These are phyloP conservation scores for Apis laboriosa DNA, from an alignment of 1,140 invertebrate species.

Conservation along the genomic window DNA sequence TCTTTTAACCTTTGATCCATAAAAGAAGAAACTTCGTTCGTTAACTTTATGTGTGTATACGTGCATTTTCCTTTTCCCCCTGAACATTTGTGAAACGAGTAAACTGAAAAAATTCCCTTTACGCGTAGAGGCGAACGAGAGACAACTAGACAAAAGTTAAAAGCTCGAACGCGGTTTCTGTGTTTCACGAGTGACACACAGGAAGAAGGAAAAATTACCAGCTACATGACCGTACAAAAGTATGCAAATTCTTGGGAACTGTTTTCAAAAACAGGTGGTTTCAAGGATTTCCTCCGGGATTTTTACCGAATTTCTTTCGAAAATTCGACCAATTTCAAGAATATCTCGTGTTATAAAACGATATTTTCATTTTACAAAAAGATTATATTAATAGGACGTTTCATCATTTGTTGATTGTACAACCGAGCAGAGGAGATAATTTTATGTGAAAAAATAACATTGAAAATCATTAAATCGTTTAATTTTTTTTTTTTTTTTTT, in stretches of 20 bases:
- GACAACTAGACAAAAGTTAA: background rate
- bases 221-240: constrained; percentile 2
- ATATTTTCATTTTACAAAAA: background rate
- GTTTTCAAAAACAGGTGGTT: background rate
- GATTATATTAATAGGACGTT: no score
- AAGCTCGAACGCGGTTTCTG: background rate
- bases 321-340: background rate
- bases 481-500: no score
- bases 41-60: constrained; percentile 12
- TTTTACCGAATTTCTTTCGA: background rate
- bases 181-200: background rate
- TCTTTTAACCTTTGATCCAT: background rate
- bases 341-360: background rate
- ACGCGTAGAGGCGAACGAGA: background rate
- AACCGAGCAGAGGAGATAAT: no score
- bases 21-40: background rate
- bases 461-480: no score
- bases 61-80: background rate
- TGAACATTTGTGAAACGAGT: background rate
- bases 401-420: no score
- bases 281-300: background rate
- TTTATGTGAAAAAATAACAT: no score
- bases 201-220: background rate
- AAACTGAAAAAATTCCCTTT: constrained; percentile 3
- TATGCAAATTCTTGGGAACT: constrained; percentile 2